A percentile compares a stretch with the other conserved stretches of the same genome.
Conservation (phyloP, 2,888 invertebrate genomes). For the Brachyptera putata region DNA sequence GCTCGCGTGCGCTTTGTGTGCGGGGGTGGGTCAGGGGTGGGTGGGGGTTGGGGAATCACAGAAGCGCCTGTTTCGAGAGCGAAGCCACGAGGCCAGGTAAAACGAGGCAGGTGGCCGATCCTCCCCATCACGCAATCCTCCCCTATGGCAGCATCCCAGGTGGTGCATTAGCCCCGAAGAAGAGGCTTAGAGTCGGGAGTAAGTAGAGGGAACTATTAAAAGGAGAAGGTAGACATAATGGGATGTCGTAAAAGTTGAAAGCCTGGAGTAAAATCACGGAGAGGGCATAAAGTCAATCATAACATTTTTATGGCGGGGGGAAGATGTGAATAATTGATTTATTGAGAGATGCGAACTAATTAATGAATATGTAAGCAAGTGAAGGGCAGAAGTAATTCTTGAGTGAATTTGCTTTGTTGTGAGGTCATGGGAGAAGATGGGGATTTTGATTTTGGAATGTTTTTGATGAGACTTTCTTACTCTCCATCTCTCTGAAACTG, state of each 20-base stretch:
- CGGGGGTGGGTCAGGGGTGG: not conserved
- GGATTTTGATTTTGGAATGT: too few relatives aligned
- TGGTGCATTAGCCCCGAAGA: constrained; percentile 9
- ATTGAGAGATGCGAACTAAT: too few relatives aligned
- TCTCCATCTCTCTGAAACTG: too few relatives aligned
- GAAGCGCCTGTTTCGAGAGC: too few relatives aligned
- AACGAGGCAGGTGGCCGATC: constrained; percentile 17
- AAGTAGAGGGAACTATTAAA: not conserved
- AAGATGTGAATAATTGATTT: too few relatives aligned
- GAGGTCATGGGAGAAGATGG: too few relatives aligned
- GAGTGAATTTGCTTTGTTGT: too few relatives aligned
- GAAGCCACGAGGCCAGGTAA: constrained; percentile 25
- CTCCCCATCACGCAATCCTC: not conserved
- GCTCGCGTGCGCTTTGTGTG: not conserved
- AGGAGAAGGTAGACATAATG: not conserved
- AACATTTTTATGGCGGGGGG: not conserved
- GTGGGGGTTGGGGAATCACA: not conserved
- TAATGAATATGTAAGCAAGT: too few relatives aligned
- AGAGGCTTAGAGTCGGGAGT: not conserved
- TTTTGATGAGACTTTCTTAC: too few relatives aligned
- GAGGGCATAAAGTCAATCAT: constrained; percentile 1
- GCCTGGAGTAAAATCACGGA: constrained; percentile 6
- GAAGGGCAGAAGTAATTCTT: too few relatives aligned
- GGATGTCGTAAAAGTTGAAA: not conserved
- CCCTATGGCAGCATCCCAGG: constrained; percentile 2